These are phyloP conservation scores for Xenopus tropicalis DNA, from an alignment of 2,113 vertebrate species.

Conservation along the genomic window UCB_Xtro_10.0 CM004452.2:50119001-50119500, in stretches of 20 bases:
- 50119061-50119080: neutral
- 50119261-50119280: neutral
- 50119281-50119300: neutral
- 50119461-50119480: conserved; percentile 46
- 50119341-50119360: neutral
- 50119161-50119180: conserved; percentile 65
- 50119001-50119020: neutral
- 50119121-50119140: neutral
- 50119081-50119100: neutral
- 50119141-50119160: conserved; percentile 57
- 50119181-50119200: conserved; percentile 43
- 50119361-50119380: neutral
- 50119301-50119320: neutral
- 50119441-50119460: conserved; percentile 51
- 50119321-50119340: neutral
- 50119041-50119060: neutral
- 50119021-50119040: neutral
- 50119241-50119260: neutral
- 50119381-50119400: conserved; percentile 42
- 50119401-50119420: conserved; percentile 50
- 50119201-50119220: conserved; percentile 60
- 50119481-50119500: conserved; percentile 7
- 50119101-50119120: neutral
- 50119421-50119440: conserved; percentile 45
- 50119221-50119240: conserved; percentile 45